Evolutionary conservation across 2,113 vertebrate genomes (phyloP).

Genomic region (Pachypanchax playfairii): DNA sequence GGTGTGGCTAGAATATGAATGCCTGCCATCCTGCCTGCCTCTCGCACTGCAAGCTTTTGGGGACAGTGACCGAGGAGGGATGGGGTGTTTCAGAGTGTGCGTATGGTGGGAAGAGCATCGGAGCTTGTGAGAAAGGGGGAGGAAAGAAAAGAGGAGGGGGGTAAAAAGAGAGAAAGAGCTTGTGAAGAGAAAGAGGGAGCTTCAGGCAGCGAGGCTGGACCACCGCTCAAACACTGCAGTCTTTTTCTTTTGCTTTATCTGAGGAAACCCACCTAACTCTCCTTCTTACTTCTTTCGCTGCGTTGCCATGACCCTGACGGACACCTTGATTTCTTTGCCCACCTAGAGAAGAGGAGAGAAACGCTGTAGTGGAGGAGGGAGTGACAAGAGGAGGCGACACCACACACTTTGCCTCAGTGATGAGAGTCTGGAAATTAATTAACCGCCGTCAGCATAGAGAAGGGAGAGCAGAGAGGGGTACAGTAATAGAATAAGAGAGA

Average conservation of each 20-base stretch:
- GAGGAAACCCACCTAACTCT: slow-evolving; percentile 58
- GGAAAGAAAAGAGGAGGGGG: slow-evolving; percentile 34
- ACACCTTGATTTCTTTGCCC: slow-evolving; percentile 53
- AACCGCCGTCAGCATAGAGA: slow-evolving; percentile 44
- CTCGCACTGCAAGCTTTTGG: slow-evolving; percentile 60
- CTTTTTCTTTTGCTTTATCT: slow-evolving; percentile 72
- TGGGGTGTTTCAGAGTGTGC: slow-evolving; percentile 52
- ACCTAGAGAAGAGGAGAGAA: slow-evolving; percentile 54
- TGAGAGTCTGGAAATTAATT: slow-evolving; percentile 69
- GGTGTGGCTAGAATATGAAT: slow-evolving; percentile 73
- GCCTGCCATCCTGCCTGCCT: slow-evolving; percentile 51
- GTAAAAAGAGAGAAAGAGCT: slow-evolving; percentile 50
- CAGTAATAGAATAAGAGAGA: slow-evolving; percentile 42
- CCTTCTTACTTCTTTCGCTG: slow-evolving; percentile 22
- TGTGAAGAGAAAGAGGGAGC: slow-evolving; percentile 63
- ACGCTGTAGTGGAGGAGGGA: slow-evolving; percentile 33
- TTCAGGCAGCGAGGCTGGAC: slow-evolving; percentile 70
- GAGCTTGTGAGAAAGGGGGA: slow-evolving; percentile 46
- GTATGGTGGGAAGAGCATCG: slow-evolving; percentile 44
- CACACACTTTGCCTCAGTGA: slow-evolving; percentile 62
- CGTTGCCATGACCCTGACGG: slow-evolving; percentile 59
- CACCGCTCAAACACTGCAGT: slow-evolving; percentile 78
- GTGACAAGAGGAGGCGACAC: slow-evolving; percentile 50
- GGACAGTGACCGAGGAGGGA: slow-evolving; percentile 67
- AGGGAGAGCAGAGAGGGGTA: slow-evolving; percentile 38